Percentiles rank a stretch among this genome's conserved stretches.
phyloP scores from a whole-genome alignment of 2,113 vertebrate species.

The Prochilodus magdalenae region DNA sequence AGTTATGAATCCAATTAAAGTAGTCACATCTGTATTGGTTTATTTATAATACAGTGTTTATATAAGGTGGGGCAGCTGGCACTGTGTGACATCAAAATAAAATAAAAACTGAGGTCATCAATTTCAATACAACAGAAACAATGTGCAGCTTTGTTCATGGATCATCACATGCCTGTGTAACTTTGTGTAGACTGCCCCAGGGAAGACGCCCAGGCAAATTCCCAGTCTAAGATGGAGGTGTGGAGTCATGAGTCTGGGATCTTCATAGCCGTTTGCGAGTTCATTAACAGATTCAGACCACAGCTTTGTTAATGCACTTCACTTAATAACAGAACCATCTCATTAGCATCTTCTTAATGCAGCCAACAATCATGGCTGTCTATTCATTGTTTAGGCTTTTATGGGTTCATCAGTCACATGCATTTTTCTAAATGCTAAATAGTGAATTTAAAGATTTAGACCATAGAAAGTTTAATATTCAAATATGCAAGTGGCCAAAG shows the following conservation, averaged over 20 bases:
- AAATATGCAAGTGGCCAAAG: not conserved
- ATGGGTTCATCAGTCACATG: no score
- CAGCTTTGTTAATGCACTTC: conserved; percentile 3
- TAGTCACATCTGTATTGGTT: no score
- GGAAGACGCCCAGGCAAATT: conserved; percentile 2
- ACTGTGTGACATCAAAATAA: no score
- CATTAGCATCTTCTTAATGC: not conserved
- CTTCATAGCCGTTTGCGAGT: conserved; percentile 7
- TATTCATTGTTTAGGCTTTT: not conserved
- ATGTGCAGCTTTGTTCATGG: not conserved
- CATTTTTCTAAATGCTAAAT: not conserved
- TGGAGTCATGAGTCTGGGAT: not conserved
- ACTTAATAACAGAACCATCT: not conserved
- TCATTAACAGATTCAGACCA: conserved; percentile 7
- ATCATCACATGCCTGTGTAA: not conserved
- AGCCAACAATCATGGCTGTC: not conserved
- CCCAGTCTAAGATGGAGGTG: not conserved
- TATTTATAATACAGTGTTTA: no score
- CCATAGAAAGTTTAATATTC: not conserved
- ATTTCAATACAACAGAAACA: not conserved
- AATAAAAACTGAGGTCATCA: not conserved
- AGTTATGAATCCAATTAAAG: no score
- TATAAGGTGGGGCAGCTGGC: no score
- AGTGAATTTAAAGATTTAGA: not conserved
- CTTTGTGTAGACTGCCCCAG: not conserved